Conservation (phyloP, 2,797 vertebrate genomes). For the Remorina albescens region DNA sequence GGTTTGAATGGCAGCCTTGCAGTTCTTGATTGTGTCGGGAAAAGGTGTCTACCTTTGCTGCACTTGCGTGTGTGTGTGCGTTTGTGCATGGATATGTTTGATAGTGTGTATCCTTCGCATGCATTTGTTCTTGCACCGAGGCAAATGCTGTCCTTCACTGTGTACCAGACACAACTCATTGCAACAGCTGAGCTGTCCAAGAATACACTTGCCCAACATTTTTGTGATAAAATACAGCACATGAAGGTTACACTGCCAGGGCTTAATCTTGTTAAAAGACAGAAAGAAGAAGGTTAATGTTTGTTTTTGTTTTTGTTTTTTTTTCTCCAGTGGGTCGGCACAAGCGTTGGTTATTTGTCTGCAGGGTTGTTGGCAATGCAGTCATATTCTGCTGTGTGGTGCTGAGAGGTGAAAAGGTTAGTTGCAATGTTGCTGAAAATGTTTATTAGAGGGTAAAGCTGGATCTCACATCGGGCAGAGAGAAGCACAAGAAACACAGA, state of each 20-base stretch:
- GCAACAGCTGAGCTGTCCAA: conserved; percentile 3
- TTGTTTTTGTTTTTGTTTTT: background rate
- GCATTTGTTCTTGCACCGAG: conserved; percentile 20
- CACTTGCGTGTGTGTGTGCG: conserved; percentile 22
- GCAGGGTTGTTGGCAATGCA: conserved; percentile 29
- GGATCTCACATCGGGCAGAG: conserved; percentile 6
- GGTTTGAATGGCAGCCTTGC: conserved; percentile 40
- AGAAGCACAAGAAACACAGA: background rate
- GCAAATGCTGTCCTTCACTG: conserved; percentile 11
- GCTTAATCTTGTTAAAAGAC: background rate
- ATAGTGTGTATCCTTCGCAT: conserved; percentile 14
- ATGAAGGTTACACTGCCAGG: background rate
- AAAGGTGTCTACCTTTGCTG: conserved; percentile 23
- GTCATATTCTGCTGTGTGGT: conserved; percentile 1
- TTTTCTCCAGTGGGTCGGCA: background rate
- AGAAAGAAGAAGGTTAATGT: background rate
- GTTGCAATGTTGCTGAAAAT: conserved; percentile 25
- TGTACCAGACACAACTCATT: background rate
- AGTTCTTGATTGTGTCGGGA: conserved; percentile 8
- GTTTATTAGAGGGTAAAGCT: conserved; percentile 30
- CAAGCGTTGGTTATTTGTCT: conserved; percentile 18
- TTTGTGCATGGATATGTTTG: background rate
- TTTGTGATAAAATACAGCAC: background rate
- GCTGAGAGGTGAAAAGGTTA: conserved; percentile 33
- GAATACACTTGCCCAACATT: background rate